Evolutionary conservation across 2,113 vertebrate genomes (phyloP).

Genomic region (Polypterus bichir): DNA sequence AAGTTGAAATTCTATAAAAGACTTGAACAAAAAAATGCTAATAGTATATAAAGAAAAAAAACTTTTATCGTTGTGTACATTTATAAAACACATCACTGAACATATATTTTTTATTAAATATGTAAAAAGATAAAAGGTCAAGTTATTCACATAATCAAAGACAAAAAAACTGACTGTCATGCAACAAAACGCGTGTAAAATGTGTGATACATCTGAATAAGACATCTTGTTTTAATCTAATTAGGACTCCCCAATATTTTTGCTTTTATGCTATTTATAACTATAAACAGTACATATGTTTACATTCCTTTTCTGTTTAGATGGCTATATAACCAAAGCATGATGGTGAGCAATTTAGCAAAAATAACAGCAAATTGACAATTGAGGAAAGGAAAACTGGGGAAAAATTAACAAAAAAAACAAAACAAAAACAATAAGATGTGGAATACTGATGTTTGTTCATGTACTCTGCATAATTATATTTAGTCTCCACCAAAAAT

Average conservation of each 20-base stretch:
- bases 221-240: slow-evolving; percentile 58
- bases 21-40: too few relatives aligned
- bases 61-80: slow-evolving; percentile 39
- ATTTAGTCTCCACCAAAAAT: too few relatives aligned
- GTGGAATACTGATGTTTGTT: slow-evolving; percentile 45
- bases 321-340: slow-evolving; percentile 89
- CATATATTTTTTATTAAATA: slow-evolving; percentile 92
- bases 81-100: slow-evolving; percentile 59
- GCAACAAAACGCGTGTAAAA: slow-evolving; percentile 79
- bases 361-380: slow-evolving; percentile 78
- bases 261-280: slow-evolving; percentile 80
- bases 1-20: slow-evolving; percentile 4
- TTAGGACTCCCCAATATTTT: slow-evolving; percentile 35
- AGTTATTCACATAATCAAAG: slow-evolving; percentile 89
- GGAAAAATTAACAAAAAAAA: slow-evolving; percentile 29
- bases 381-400: slow-evolving; percentile 14
- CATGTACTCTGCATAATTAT: slow-evolving; percentile 30
- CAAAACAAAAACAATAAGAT: slow-evolving; percentile 33
- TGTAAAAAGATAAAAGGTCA: slow-evolving; percentile 95
- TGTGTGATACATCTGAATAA: slow-evolving; percentile 72
- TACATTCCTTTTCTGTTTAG: slow-evolving; percentile 99
- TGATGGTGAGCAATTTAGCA: slow-evolving; percentile 77
- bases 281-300: slow-evolving; percentile 93
- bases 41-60: not conserved
- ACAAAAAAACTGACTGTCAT: slow-evolving; percentile 78